These are phyloP conservation scores for Agrochola lychnidis DNA, from an alignment of 2,888 invertebrate genomes.

Conservation along the genomic window DNA sequence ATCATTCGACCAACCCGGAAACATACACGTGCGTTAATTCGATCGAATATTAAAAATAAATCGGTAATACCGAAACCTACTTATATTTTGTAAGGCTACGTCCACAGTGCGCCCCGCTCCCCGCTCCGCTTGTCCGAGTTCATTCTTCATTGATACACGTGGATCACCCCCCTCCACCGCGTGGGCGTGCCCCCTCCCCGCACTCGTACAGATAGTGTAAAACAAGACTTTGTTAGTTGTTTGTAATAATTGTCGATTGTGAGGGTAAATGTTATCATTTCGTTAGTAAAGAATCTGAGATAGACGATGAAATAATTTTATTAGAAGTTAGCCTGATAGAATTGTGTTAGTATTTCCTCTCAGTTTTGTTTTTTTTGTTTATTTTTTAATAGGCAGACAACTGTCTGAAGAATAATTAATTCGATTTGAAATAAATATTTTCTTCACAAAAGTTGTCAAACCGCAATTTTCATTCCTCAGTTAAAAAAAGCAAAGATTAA, in stretches of 20 bases:
- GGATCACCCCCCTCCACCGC: conserved; percentile 42
- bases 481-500: background rate
- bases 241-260: conserved; percentile 25
- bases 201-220: conserved; percentile 39
- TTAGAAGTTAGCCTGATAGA: background rate
- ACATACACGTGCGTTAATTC: background rate
- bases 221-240: conserved; percentile 37
- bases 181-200: conserved; percentile 34
- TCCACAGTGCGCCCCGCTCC: background rate
- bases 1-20: background rate
- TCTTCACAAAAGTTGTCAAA: background rate
- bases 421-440: background rate
- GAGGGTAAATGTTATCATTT: conserved; percentile 14
- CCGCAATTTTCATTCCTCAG: background rate
- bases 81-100: conserved; percentile 17
- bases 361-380: background rate
- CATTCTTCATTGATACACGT: conserved; percentile 78
- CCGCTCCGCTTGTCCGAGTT: conserved; percentile 34
- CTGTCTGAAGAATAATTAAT: background rate
- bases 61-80: background rate
- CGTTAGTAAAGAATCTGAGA: background rate
- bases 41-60: conserved; percentile 12
- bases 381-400: background rate
- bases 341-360: background rate
- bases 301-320: conserved; percentile 1